phyloP scores from a whole-genome alignment of 2,113 vertebrate species.

The Alosa alosa region DNA sequence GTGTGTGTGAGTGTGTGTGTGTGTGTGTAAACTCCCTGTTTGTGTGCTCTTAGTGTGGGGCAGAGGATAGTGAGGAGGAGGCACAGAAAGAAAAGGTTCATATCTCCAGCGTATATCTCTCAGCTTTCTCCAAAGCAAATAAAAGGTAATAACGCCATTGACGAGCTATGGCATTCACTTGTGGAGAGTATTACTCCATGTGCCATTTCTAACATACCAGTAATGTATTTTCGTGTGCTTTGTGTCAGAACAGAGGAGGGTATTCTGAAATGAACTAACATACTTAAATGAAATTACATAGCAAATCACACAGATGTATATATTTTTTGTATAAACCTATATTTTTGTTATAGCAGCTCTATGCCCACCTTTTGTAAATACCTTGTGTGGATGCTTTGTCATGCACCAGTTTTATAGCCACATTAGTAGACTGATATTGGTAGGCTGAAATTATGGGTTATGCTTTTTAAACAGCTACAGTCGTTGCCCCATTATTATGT shows the following conservation, averaged over 20 bases:
- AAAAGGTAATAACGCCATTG: background rate
- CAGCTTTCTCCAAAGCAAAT: background rate
- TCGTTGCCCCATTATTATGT: background rate
- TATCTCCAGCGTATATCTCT: background rate
- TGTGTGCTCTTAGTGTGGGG: background rate
- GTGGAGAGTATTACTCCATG: background rate
- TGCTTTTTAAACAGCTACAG: background rate
- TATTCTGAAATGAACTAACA: background rate
- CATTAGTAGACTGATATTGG: background rate
- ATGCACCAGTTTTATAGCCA: background rate
- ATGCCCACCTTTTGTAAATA: too few species aligned
- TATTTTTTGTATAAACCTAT: background rate
- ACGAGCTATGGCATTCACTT: background rate
- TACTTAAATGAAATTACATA: background rate
- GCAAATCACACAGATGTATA: background rate
- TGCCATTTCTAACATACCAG: background rate
- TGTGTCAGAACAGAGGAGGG: too few species aligned
- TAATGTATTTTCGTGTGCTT: background rate
- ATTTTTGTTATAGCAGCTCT: too few species aligned
- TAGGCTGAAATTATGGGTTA: background rate
- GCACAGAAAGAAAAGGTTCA: background rate
- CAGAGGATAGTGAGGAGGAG: background rate
- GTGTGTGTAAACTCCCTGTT: background rate
- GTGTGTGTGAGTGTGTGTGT: constrained; percentile 12
- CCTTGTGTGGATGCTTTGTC: background rate